Conservation (phyloP, 2,888 invertebrate genomes). For the Drosophila colorata region DNA sequence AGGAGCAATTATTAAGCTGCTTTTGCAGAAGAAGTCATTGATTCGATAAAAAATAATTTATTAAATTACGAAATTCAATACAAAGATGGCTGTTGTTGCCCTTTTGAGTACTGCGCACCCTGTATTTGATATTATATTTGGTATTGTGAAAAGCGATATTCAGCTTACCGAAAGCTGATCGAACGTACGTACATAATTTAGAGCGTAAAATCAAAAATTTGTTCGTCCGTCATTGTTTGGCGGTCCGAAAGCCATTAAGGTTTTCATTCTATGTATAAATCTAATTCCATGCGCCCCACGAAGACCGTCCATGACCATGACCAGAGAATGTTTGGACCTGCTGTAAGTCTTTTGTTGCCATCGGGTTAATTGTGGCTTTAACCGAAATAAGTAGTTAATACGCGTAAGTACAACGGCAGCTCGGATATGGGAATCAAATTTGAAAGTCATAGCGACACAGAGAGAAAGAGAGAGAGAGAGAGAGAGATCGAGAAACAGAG, state of each 20-base stretch:
- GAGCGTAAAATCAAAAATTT: slow-evolving; percentile 79
- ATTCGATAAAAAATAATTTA: no score
- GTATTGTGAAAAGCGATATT: slow-evolving; percentile 31
- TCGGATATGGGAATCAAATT: slow-evolving; percentile 21
- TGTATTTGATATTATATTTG: slow-evolving; percentile 27
- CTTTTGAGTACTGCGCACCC: slow-evolving; percentile 22
- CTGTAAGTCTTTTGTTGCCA: slow-evolving; percentile 57
- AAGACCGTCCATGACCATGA: slow-evolving; percentile 59
- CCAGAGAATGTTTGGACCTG: slow-evolving; percentile 64
- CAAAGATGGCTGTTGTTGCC: no score
- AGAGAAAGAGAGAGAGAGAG: not conserved
- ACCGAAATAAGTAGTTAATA: slow-evolving; percentile 53
- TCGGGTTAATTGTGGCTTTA: slow-evolving; percentile 54
- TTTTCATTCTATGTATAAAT: slow-evolving; percentile 62
- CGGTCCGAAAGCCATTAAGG: slow-evolving; percentile 65
- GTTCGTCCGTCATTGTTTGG: slow-evolving; percentile 75
- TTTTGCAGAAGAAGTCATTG: no score
- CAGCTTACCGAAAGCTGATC: slow-evolving; percentile 58
- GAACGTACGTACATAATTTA: slow-evolving; percentile 74
- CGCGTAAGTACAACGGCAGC: slow-evolving; percentile 27
- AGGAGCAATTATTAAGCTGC: no score
- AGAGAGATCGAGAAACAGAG: not conserved
- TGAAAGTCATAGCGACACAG: slow-evolving; percentile 45
- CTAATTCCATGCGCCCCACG: slow-evolving; percentile 60
- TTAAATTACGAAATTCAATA: no score